Evolutionary conservation across 2,888 invertebrate species (phyloP).

Genomic region (Masnerella sp.): DNA sequence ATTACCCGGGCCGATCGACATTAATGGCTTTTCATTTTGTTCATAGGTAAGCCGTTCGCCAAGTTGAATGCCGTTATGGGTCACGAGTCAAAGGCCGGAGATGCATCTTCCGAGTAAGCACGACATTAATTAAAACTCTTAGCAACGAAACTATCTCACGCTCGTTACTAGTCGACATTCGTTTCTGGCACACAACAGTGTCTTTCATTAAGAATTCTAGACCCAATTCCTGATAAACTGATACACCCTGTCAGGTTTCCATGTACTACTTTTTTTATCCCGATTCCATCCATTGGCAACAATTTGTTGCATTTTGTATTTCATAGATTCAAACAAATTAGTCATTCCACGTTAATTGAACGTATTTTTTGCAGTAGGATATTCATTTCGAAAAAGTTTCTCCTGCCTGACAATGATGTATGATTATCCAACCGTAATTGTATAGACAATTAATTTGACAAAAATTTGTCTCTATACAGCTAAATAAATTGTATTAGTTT

Average conservation of each 20-base stretch:
- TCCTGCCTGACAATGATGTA: no score
- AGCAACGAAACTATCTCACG: conserved; percentile 65
- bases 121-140: conserved; percentile 67
- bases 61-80: conserved; percentile 64
- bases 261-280: conserved; percentile 50
- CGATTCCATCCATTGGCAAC: conserved; percentile 33
- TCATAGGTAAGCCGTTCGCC: conserved; percentile 63
- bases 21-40: conserved; percentile 65
- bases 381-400: neutral
- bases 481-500: conserved; percentile 55
- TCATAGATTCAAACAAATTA: no score
- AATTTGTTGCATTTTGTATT: conserved; percentile 12
- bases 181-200: conserved; percentile 55
- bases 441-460: neutral
- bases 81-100: conserved; percentile 66
- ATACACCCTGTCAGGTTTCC: conserved; percentile 42
- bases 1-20: conserved; percentile 60
- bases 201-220: conserved; percentile 56
- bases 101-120: conserved; percentile 67
- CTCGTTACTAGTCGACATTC: conserved; percentile 62
- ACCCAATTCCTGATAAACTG: conserved; percentile 54
- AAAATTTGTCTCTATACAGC: conserved; percentile 16
- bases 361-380: no score
- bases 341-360: no score
- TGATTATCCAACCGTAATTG: no score